Conservation (phyloP, 2,113 vertebrate genomes). For the Centropristis striata region DNA sequence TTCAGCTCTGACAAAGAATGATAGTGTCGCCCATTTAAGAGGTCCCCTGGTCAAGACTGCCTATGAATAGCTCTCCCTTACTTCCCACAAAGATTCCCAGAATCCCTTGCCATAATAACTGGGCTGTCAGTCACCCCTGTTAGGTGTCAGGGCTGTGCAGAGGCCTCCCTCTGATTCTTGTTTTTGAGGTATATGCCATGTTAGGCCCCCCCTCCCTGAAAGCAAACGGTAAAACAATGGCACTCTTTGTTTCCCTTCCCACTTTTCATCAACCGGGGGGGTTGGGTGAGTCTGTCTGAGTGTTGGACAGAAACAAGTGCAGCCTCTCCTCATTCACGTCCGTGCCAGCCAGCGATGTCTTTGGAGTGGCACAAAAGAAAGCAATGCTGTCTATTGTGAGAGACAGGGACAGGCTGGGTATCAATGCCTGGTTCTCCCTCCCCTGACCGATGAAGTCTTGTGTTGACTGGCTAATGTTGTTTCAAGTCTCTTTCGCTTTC, state of each 20-base stretch:
- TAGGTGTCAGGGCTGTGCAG: constrained; percentile 58
- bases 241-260: constrained; percentile 72
- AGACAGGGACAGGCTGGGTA: constrained; percentile 41
- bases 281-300: constrained; percentile 48
- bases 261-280: constrained; percentile 64
- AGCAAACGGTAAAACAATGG: constrained; percentile 78
- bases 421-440: constrained; percentile 27
- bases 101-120: constrained; percentile 69
- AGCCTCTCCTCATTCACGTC: constrained; percentile 55
- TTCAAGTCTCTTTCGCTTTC: neutral
- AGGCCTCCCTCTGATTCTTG: constrained; percentile 60
- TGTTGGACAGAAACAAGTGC: constrained; percentile 64
- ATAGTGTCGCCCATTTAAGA: constrained; percentile 59
- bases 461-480: constrained; percentile 43
- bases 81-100: constrained; percentile 62
- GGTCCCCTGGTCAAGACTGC: constrained; percentile 43
- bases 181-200: constrained; percentile 68
- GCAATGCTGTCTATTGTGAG: constrained; percentile 49
- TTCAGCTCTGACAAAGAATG: constrained; percentile 63
- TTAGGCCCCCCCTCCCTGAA: constrained; percentile 32
- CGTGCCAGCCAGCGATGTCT: constrained; percentile 67
- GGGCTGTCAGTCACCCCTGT: constrained; percentile 69
- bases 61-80: constrained; percentile 55
- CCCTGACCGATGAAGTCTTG: constrained; percentile 31
- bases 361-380: constrained; percentile 58